Evolutionary conservation across 2,113 vertebrate genomes (phyloP).

Genomic region (Aspidoscelis tigris): DNA sequence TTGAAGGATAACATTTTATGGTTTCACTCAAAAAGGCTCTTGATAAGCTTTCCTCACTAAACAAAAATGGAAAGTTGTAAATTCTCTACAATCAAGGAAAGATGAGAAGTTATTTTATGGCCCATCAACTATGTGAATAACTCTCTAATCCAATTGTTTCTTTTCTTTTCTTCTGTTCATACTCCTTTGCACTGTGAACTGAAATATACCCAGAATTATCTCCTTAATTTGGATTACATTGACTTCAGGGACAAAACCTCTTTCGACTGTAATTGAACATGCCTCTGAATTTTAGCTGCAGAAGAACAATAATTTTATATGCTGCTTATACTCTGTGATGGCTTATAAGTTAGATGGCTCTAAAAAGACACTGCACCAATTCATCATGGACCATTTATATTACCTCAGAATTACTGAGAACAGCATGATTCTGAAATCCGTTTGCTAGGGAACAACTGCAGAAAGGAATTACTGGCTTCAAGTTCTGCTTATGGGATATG

Average conservation of each 20-base stretch:
- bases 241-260: background rate
- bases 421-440: no score
- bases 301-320: background rate
- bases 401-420: no score
- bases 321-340: no score
- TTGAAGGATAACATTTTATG: conserved; percentile 5
- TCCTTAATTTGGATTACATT: background rate
- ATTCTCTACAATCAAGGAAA: conserved; percentile 21
- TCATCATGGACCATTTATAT: no score
- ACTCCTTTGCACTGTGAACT: background rate
- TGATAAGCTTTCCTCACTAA: background rate
- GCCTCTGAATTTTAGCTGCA: no score
- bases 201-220: background rate
- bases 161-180: background rate
- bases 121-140: background rate
- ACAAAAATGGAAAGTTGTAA: conserved; percentile 14
- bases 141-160: background rate
- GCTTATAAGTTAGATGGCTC: no score
- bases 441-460: background rate
- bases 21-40: background rate
- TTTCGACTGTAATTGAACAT: background rate
- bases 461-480: background rate
- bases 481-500: background rate
- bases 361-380: no score
- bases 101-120: background rate